Evolutionary conservation across 2,797 vertebrate species (phyloP).

Genomic region (Peromyscus melanophrys): DNA sequence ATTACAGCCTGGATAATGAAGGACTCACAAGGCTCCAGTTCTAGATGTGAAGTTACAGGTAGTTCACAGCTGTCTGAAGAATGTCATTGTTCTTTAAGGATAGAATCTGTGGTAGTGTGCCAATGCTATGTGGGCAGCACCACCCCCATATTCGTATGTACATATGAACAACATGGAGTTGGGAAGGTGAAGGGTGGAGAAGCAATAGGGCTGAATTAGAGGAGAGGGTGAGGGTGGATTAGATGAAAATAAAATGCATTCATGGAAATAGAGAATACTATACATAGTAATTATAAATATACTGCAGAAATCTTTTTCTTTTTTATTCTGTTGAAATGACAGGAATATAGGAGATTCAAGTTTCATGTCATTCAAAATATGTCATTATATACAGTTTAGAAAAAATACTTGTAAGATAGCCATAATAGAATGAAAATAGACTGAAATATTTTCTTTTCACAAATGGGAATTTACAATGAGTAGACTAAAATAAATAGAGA

Average conservation of each 20-base stretch:
- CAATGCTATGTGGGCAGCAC: not conserved
- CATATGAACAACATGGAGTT: not conserved
- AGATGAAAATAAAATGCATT: not conserved
- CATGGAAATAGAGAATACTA: not conserved
- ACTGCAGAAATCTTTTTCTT: not conserved
- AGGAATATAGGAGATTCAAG: not conserved
- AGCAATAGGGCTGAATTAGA: not conserved
- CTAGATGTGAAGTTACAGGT: not conserved
- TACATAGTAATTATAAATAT: not conserved
- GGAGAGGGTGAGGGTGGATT: not conserved
- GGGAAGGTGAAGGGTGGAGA: not conserved
- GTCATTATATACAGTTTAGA: not conserved
- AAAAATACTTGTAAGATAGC: not conserved
- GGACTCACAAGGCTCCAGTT: not conserved
- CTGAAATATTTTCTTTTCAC: not conserved
- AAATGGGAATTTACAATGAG: not conserved
- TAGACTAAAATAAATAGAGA: not conserved
- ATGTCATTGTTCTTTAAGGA: too few species aligned
- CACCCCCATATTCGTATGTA: not conserved
- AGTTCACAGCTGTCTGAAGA: not conserved
- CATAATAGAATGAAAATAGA: slow-evolving; percentile 9
- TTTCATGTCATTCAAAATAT: not conserved
- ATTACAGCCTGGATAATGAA: not conserved
- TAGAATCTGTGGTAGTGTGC: not conserved
- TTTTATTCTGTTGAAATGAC: not conserved